phyloP scores from a whole-genome alignment of 2,888 invertebrate genomes.

The Pseudococcus jackbeardsleyi region DNA sequence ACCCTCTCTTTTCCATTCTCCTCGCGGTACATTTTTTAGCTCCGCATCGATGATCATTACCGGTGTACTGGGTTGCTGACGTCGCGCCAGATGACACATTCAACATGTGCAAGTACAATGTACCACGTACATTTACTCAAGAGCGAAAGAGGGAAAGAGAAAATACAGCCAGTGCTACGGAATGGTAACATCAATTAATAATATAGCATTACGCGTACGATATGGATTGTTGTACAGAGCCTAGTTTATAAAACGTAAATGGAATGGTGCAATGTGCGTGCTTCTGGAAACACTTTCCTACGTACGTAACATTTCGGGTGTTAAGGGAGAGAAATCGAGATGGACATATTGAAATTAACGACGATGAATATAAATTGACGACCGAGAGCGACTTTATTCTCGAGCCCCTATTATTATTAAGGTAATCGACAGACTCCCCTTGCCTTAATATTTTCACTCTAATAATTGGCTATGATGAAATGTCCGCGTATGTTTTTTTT shows the following conservation, averaged over 20 bases:
- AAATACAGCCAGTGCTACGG: not conserved
- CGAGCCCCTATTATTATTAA: slow-evolving; percentile 63
- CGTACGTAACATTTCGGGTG: slow-evolving; percentile 3
- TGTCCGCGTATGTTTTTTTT: slow-evolving; percentile 36
- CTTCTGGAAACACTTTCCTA: not conserved
- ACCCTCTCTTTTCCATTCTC: not conserved
- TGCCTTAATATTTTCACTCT: slow-evolving; percentile 7
- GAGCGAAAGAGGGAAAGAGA: not conserved
- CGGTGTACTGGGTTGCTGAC: not conserved
- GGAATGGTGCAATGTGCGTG: not conserved
- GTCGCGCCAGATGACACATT: slow-evolving; percentile 60
- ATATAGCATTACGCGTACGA: slow-evolving; percentile 36
- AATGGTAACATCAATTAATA: slow-evolving; percentile 45
- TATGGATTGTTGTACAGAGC: slow-evolving; percentile 49
- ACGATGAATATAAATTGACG: slow-evolving; percentile 63
- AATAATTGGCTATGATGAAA: slow-evolving; percentile 61
- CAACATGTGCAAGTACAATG: slow-evolving; percentile 50
- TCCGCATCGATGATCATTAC: slow-evolving; percentile 49
- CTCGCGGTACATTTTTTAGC: slow-evolving; percentile 49
- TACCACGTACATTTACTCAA: not conserved
- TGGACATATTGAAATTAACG: slow-evolving; percentile 63
- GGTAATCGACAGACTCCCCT: slow-evolving; percentile 48
- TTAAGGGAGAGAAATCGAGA: slow-evolving; percentile 49
- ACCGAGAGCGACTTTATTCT: not conserved
- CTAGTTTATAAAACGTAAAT: not conserved